Evolutionary conservation across 2,797 vertebrate species (phyloP).

Genomic region (Neostethus bicornis): DNA sequence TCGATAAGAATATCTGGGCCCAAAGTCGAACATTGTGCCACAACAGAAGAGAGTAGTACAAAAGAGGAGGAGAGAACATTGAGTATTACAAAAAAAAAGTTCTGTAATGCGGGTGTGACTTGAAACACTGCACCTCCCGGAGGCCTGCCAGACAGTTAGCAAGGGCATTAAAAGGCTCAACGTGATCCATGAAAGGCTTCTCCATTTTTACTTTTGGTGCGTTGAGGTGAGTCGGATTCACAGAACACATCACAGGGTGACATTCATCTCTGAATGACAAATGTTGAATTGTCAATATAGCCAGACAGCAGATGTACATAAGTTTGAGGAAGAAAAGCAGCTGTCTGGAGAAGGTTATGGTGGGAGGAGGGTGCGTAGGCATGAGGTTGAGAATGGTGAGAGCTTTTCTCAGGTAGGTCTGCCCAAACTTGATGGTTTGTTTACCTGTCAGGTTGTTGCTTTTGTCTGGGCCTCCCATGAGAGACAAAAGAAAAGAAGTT

Average conservation of each 20-base stretch:
- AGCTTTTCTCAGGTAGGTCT: conserved; percentile 70
- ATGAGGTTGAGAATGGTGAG: conserved; percentile 59
- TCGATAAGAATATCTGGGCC: too few relatives aligned
- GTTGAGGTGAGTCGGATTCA: conserved; percentile 1
- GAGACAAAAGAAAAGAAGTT: conserved; percentile 70
- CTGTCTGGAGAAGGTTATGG: conserved; percentile 24
- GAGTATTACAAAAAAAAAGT: too few relatives aligned
- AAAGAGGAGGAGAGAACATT: too few relatives aligned
- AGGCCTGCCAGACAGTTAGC: too few relatives aligned
- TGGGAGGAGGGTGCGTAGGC: conserved; percentile 51
- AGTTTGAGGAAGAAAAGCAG: conserved; percentile 4
- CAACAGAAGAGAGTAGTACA: too few relatives aligned
- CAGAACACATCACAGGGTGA: background rate
- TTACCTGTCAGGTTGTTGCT: conserved; percentile 74
- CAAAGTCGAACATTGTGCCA: too few relatives aligned
- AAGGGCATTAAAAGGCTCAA: too few relatives aligned
- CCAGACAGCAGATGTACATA: background rate
- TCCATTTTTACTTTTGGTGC: background rate
- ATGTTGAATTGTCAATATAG: background rate
- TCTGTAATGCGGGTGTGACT: too few relatives aligned
- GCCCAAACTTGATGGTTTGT: conserved; percentile 77
- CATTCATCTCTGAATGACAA: background rate
- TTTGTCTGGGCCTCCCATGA: conserved; percentile 75
- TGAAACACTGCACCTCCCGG: too few relatives aligned
- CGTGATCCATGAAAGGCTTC: background rate